Conservation (phyloP, 2,888 invertebrate species). For the Cistogaster globosa region DNA sequence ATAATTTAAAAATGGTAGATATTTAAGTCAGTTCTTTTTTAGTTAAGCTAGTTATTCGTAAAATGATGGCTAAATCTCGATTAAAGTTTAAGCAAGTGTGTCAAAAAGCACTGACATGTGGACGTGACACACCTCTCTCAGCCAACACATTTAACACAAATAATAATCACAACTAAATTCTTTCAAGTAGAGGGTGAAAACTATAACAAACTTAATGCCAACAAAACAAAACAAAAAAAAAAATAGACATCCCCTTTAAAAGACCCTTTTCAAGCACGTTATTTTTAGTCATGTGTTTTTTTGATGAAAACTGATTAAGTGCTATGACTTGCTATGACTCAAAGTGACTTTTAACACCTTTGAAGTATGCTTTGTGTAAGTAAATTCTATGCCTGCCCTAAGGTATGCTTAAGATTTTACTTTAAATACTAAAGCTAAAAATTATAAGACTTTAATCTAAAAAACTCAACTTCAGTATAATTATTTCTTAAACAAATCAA, state of each 20-base stretch:
- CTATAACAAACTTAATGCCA: conserved; percentile 25
- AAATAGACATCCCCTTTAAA: conserved; percentile 31
- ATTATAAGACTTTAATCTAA: conserved; percentile 38
- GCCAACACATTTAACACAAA: conserved; percentile 23
- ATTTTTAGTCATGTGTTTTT: conserved; percentile 10
- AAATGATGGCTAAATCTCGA: conserved; percentile 54
- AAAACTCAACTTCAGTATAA: background rate
- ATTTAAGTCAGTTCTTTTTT: background rate
- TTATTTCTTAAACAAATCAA: background rate
- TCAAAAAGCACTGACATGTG: conserved; percentile 49
- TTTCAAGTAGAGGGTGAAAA: conserved; percentile 52
- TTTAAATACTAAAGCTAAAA: conserved; percentile 1
- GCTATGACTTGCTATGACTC: conserved; percentile 49
- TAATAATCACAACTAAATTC: conserved; percentile 48
- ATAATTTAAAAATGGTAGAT: conserved; percentile 7
- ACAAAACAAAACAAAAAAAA: background rate
- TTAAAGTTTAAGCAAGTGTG: conserved; percentile 60
- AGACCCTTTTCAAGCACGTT: conserved; percentile 17
- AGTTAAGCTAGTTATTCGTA: conserved; percentile 38
- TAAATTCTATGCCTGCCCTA: conserved; percentile 2
- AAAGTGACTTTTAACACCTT: conserved; percentile 67
- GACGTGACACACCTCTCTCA: conserved; percentile 55
- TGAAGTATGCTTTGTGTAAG: conserved; percentile 33
- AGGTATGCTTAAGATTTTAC: conserved; percentile 30
- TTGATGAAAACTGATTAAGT: conserved; percentile 41